Base-by-base conservation (phyloP, 2,888 invertebrate genomes). In the Podotricha telesiphe region DNA sequence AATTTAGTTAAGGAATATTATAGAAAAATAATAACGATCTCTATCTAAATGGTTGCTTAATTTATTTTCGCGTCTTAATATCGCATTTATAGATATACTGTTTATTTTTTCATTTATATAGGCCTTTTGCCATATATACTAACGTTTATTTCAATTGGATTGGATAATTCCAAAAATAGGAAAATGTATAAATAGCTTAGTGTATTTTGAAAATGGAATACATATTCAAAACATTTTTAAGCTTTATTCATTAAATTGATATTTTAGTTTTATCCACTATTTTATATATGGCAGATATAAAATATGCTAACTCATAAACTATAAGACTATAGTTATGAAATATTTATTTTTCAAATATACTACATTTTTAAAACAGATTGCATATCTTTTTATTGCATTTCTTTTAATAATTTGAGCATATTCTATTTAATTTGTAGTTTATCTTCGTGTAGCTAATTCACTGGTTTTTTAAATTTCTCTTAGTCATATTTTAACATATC, bases 401-500 rank as follows among this genome's bases (percentile, higher is more conserved):
- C 37, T 42, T 42, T 2, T 42, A 13, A 13, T 42, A 42, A 42
- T 42, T 42, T 42, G 1, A 11, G 13, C 7, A 42, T 42, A 13
- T 42, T 42, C 13, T 11, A 11, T 42, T 13, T 42, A 0, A 37
- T 37, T 13, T 42, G 2, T 42, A 42, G 11, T 42, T 42, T 42
- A 1, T 42, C n/a, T n/a, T n/a, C n/a, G n/a, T n/a, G n/a, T n/a
- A n/a, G n/a, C n/a, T n/a, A n/a, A n/a, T n/a, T n/a, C 11, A 37
- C 6, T 10, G 10, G 37, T 4, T 15, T 51, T n/a, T 53, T 8
- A 8, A 22, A 53, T 34, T 53, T 53, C n/a, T 17, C n/a, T 28
- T 34, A 19, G 34, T 34, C 34, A 55, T 55, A 55, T 55, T 55
- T 55, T 34, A 17, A 55, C 55, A 55, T 55, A 55, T 55, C 55